Evolutionary conservation across 2,888 invertebrate genomes (phyloP), one percentile per base, ranked within the genome.

Genomic region (Metopia argyrocephala): DNA sequence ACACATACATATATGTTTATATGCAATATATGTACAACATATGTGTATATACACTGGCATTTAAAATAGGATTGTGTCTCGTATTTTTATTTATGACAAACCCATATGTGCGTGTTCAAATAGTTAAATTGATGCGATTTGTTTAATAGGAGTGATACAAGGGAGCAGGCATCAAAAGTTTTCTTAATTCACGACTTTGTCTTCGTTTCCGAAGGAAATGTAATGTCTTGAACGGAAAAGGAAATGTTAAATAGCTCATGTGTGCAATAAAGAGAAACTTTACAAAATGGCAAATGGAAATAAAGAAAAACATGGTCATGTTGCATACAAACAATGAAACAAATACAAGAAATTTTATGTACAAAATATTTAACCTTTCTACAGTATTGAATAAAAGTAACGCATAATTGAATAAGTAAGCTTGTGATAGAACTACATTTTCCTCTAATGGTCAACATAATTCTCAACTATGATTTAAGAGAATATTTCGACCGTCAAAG

Each of bases 221-320:
- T 73, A 73, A 64, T 64, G 62, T 73, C 71, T 76, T 73, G 68
- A 84, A 83, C 84, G 84, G 85, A 83, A 83, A 76, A 83, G 84
- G 83, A 85, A 85, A 85, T 85, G 76, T 74, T 78, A 54, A 87
- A 87, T 86, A 85, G 86, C 85, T 87, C 86, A 87, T 87, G 86
- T 86, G 86, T 85, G 86, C 86, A 88, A 88, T 88, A 88, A 87
- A 87, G 85, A 52, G 85, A 86, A 88, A 87, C 83, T 88, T 87
- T 86, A 83, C 84, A 87, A 88, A 87, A 80, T 80, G 68, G 56
- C 76, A 73, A 66, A 62, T 21, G 27, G 52, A 56, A 59, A 59
- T 4, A 1, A 3, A 38, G 38, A 5, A 9, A 3, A 12, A 38
- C 15, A 38, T 38, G 12, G 15, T 12, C 15, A 38, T 4, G 38